Conservation (phyloP, 2,113 vertebrate genomes). For the Centrocercus urophasianus region DNA sequence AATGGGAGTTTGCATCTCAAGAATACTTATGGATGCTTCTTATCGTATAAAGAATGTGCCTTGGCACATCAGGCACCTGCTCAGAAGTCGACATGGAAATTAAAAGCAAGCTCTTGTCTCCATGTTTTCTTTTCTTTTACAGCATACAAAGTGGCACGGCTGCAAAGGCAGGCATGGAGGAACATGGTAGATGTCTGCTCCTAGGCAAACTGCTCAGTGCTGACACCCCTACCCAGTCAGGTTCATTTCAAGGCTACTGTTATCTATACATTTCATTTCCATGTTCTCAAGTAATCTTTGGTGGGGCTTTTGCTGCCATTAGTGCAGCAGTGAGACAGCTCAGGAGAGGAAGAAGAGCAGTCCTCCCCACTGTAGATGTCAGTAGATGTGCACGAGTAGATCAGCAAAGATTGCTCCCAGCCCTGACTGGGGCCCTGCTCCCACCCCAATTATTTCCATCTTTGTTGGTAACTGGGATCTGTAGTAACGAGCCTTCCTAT, state of each 20-base stretch:
- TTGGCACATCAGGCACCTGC: not conserved
- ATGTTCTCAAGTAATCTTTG: not conserved
- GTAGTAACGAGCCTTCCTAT: not conserved
- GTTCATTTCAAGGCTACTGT: not conserved
- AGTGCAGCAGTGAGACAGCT: not conserved
- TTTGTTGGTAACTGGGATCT: not conserved
- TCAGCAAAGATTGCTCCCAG: not conserved
- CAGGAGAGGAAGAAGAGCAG: not conserved
- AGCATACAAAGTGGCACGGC: not conserved
- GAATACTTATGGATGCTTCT: not conserved
- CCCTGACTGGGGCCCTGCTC: not conserved
- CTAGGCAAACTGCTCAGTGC: not conserved
- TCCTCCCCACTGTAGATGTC: not conserved
- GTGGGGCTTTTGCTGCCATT: not conserved
- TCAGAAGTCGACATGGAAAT: not conserved
- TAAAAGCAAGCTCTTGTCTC: not conserved
- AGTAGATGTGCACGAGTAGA: accelerated
- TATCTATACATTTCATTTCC: constrained; percentile 20
- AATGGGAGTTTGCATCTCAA: not conserved
- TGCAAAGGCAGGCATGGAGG: not conserved
- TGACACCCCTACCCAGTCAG: not conserved
- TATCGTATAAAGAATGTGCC: not conserved
- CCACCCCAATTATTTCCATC: not conserved
- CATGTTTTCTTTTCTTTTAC: not conserved
- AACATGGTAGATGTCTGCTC: not conserved